Evolutionary conservation across 2,888 invertebrate genomes (phyloP).

Genomic region (Unio delphinus): DNA sequence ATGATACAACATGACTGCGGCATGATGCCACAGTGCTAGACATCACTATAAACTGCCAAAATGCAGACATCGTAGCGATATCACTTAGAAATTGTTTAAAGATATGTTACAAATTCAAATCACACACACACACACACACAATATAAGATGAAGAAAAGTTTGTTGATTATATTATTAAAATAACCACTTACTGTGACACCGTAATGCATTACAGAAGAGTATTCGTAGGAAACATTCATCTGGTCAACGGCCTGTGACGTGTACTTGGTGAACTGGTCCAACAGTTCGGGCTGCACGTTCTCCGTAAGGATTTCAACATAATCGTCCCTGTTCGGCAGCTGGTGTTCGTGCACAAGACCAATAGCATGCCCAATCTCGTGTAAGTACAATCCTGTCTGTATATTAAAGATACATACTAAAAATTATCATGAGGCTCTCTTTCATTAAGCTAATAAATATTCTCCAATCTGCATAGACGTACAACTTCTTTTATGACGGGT

Average conservation of each 20-base stretch:
- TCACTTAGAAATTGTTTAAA: too few relatives aligned
- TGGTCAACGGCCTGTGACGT: slow-evolving; percentile 46
- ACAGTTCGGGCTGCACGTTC: slow-evolving; percentile 61
- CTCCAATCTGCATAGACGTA: too few relatives aligned
- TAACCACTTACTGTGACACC: slow-evolving; percentile 54
- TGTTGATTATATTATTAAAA: too few relatives aligned
- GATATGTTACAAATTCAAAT: too few relatives aligned
- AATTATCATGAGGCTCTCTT: background rate
- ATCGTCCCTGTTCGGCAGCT: slow-evolving; percentile 57
- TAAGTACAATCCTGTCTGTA: slow-evolving; percentile 64
- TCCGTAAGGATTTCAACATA: slow-evolving; percentile 52
- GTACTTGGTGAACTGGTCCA: slow-evolving; percentile 63
- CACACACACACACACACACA: too few relatives aligned
- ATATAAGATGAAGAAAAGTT: too few relatives aligned
- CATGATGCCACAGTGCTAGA: too few relatives aligned
- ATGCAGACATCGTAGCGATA: too few relatives aligned
- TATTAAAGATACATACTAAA: background rate
- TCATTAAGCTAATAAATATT: too few relatives aligned
- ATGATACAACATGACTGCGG: too few relatives aligned
- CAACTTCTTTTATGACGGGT: too few relatives aligned
- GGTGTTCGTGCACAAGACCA: slow-evolving; percentile 65
- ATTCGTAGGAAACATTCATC: slow-evolving; percentile 57
- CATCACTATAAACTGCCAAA: too few relatives aligned
- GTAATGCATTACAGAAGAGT: slow-evolving; percentile 48
- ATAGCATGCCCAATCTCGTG: slow-evolving; percentile 65